Percentiles rank a stretch among this genome's conserved stretches.
These are phyloP conservation scores for Synanthedon tipuliformis DNA, from an alignment of 2,888 invertebrate genomes.

Conservation along the genomic window DNA sequence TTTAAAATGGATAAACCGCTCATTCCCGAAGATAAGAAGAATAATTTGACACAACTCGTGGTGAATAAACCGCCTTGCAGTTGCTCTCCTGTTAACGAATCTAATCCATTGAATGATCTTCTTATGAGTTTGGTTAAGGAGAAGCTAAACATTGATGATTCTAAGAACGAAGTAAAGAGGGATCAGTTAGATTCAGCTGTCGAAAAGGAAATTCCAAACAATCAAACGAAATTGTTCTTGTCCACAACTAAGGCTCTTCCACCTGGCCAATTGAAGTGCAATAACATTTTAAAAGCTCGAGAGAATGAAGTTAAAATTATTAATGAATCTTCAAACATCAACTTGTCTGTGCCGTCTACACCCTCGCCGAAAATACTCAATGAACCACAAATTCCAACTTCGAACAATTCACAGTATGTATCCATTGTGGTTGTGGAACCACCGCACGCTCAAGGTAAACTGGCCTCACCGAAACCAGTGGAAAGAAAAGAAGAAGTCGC, in stretches of 20 bases:
- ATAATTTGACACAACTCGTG: constrained; percentile 50
- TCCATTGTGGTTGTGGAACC: constrained; percentile 65
- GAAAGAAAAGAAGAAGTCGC: constrained; percentile 62
- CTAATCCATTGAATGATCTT: constrained; percentile 60
- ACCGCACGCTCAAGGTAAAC: constrained; percentile 41
- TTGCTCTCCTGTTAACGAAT: constrained; percentile 56
- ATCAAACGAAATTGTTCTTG: constrained; percentile 75
- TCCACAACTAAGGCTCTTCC: constrained; percentile 80
- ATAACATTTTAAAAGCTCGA: constrained; percentile 87
- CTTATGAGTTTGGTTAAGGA: constrained; percentile 64
- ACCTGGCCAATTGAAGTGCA: constrained; percentile 93
- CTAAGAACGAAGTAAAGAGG: constrained; percentile 73
- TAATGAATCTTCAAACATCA: constrained; percentile 55
- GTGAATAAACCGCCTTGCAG: constrained; percentile 57
- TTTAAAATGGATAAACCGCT: constrained; percentile 52
- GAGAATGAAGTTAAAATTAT: constrained; percentile 61
- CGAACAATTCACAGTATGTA: constrained; percentile 59
- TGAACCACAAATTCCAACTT: constrained; percentile 52
- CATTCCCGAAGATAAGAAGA: constrained; percentile 48
- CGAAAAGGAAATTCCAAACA: constrained; percentile 76
- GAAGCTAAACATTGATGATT: constrained; percentile 73
- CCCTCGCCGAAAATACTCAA: constrained; percentile 68
- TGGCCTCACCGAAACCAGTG: constrained; percentile 54
- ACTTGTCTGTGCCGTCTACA: constrained; percentile 52
- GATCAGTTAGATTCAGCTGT: constrained; percentile 55